Base-by-base conservation (phyloP, 1,140 invertebrate species). In the Drosophila erecta region DNA sequence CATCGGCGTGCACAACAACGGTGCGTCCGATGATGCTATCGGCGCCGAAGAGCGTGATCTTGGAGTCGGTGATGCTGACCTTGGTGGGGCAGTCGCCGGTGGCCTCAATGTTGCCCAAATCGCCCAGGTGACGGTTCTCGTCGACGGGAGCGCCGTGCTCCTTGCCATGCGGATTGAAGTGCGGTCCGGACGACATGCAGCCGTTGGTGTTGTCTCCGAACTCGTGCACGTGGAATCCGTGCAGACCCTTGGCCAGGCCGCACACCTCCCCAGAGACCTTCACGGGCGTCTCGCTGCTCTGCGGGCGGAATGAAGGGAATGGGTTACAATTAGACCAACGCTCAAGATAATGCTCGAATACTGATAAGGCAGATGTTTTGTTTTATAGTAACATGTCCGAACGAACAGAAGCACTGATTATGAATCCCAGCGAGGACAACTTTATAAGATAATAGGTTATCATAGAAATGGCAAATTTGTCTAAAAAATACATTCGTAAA, bases 181-280 rank as follows among this genome's bases (percentile, higher is more conserved):
- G 99, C 1, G 97, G 94, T 1, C 98, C 99, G 17, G 98, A 98
- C 53, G 97, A 98, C 3, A 95, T 97, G 92, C 99, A 99, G 0
- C 98, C 98, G 92, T 99, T 98, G 38, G 98, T 98, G 73, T 97
- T 97, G 92, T 99, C 98, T 1, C 98, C 99, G 92, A 98, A 99
- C 93, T 99, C 96, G 91, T 99, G 99, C 55, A 99, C 95, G 92
- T 99, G 99, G 93, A 99, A 99, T 33, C 98, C 92, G 92, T 97
- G 96, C 24, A 94, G 80, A 11, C 96, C 96, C 79, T 94, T 93
- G 12, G 93, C 90, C 40, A 98, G 92, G 7, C 96, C 96, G 22
- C 81, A 93, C 12, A 98, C 93, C 92, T 96, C 94, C 14, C 97
- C 97, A 22, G 94, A 95, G 14, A 98, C 94, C 70, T 93, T 93